Base-by-base conservation (phyloP, 2,888 invertebrate species). In the Caenorhabditis doughertyi region DNA sequence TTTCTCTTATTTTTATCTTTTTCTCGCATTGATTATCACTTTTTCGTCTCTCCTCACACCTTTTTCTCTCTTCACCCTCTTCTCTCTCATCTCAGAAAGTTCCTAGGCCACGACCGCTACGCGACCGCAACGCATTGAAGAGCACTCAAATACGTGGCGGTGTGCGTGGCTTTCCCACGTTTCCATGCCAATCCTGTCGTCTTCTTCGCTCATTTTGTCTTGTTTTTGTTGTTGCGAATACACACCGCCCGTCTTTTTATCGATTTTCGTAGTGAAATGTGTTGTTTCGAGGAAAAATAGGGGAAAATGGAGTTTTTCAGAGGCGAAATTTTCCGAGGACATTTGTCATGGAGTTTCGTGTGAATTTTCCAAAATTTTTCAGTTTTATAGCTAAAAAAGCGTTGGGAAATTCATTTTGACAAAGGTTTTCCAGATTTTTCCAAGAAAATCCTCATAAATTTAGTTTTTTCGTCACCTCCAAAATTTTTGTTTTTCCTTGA, bases 111-210 rank as follows among this genome's bases (percentile, higher is more conserved):
- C 32, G 25, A 13, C 25, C 72, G 60, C 65, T 42, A 67, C 67
- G 60, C 60, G 44, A 72, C 79, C 79, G 79, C 79, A 18, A 29
- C 79, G 79, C 79, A 8, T 13, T n/a, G n/a, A 29, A 47, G 18
- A 18, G 39, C 64, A 49, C n/a, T 39, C 21, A 23, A 56, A 42
- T 29, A 27, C 44, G 29, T 51, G 51, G 21, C 64, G n/a, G 11
- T 29, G 3, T 39, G 35, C 39, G 35, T 9, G 1, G 16, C 32
- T 58, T 25, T 47, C 18, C 25, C 56, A 39, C 32, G 74, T 76
- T 67, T 65, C 67, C 56, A 65, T 76, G 49, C 16, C 55, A 27
- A 51, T 76, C 55, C 11, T 13, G 2, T 7, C 18, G n/a, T 47
- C 18, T 3, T 13, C 8, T 47, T 47, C 5, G 5, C 3, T 13